Base-by-base conservation (phyloP, 2,888 invertebrate genomes). In the Scaptomyza parva region DNA sequence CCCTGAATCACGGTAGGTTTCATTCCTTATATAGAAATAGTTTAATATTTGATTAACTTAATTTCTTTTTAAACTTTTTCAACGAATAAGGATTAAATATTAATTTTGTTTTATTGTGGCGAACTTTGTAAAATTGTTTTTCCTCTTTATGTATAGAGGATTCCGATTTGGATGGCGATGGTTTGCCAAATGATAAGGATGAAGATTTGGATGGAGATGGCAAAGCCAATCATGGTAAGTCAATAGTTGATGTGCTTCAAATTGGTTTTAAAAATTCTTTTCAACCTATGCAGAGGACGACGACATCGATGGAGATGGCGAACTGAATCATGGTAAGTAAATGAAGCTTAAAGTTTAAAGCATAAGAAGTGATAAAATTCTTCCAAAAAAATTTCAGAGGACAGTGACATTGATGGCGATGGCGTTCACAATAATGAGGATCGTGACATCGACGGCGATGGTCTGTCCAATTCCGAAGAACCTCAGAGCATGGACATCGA, bases 331-430 rank as follows among this genome's bases (percentile, higher is more conserved):
- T 41, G 74, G 74, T 75, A 47, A 40, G 43, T 83, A 92, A 53
- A 30, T 2, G 28, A 7, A 45, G 7, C 6, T 14, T 3, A 14
- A 14, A 1, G 3, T 12, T 1, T 1, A 11, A 8, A 2, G 1
- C 6, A 8, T n/a, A 35, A 6, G 22, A 45, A 18, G 18, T 17
- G 4, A 0, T 0, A 0, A 17, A 0, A 3, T 14, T 6, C 0
- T 12, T 12, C 14, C n/a, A n/a, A n/a, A 8, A 2, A 52, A 89
- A 91, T 45, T 93, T 92, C 83, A 74, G 74, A 74, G 74, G 77
- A 60, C 92, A 67, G 65, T 33, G 82, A 88, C 39, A 67, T 87
- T 1, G 83, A 93, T 68, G 91, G 92, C 41, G 93, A 93, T 85
- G 83, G 83, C 22, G 76, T 86, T 92, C 92, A 55, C 84, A 92